These are phyloP conservation scores for Microctenopoma stevenorrisi DNA, from an alignment of 2,797 vertebrate species.

Conservation along the genomic window DNA sequence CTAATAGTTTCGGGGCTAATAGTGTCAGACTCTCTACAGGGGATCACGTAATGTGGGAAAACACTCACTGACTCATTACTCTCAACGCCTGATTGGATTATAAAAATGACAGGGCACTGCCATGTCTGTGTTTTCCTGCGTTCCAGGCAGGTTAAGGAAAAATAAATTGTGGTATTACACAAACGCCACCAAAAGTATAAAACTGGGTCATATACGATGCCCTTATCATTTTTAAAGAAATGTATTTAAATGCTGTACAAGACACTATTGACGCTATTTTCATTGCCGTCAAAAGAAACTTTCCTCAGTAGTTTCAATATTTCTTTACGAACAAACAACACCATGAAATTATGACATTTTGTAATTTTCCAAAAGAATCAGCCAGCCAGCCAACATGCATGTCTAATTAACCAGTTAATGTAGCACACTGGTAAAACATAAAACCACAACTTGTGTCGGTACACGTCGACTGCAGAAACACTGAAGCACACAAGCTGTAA, in stretches of 20 bases:
- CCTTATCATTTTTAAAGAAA: not conserved
- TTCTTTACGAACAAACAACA: not conserved
- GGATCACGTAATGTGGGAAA: conserved; percentile 16
- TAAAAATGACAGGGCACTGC: conserved; percentile 10
- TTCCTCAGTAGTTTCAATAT: not conserved
- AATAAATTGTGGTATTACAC: not conserved
- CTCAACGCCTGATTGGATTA: conserved; percentile 29
- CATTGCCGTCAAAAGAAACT: not conserved
- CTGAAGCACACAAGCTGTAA: no score
- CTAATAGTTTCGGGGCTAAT: conserved; percentile 17
- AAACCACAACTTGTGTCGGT: no score
- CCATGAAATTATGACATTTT: not conserved
- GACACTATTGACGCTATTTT: not conserved
- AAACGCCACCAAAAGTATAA: not conserved
- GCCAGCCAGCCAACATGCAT: no score
- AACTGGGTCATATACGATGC: not conserved
- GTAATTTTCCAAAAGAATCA: not conserved
- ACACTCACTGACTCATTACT: conserved; percentile 1
- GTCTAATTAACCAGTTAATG: no score
- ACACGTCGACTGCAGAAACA: no score
- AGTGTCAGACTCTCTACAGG: conserved; percentile 24
- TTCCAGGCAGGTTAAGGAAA: conserved; percentile 24
- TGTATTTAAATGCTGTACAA: not conserved
- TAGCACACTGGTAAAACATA: no score
- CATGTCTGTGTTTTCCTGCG: conserved; percentile 18